Evolutionary conservation across 2,888 invertebrate genomes (phyloP).

Genomic region (Nomada ferruginata): DNA sequence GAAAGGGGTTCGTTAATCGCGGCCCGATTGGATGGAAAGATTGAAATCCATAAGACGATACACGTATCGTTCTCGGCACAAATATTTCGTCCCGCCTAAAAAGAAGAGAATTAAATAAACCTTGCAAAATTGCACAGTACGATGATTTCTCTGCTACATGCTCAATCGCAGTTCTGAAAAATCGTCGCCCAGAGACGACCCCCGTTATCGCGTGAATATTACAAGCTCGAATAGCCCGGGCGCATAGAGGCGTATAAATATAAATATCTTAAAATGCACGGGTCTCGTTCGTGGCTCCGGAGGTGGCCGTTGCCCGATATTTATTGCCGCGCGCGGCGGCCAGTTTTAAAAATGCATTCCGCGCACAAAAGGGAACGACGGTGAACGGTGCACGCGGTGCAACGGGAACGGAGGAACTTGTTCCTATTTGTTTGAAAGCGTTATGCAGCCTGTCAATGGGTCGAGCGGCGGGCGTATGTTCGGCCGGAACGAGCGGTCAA

Average conservation of each 20-base stretch:
- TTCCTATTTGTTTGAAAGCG: slow-evolving; percentile 76
- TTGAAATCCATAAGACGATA: too few species aligned
- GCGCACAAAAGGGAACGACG: slow-evolving; percentile 49
- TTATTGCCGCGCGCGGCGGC: slow-evolving; percentile 60
- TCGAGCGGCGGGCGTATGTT: slow-evolving; percentile 68
- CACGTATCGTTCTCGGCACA: too few species aligned
- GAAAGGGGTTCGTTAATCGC: too few species aligned
- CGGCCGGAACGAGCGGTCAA: slow-evolving; percentile 74
- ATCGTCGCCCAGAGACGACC: too few species aligned
- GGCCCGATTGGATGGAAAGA: too few species aligned
- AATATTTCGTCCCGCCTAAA: too few species aligned
- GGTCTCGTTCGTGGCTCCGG: slow-evolving; percentile 46
- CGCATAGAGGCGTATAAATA: neutral
- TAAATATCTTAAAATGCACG: slow-evolving; percentile 47
- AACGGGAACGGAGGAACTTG: slow-evolving; percentile 66
- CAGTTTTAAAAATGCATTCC: slow-evolving; percentile 71
- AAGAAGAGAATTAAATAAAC: too few species aligned
- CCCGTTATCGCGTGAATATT: neutral
- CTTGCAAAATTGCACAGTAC: too few species aligned
- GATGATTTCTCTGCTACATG: too few species aligned
- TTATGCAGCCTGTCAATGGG: slow-evolving; percentile 74
- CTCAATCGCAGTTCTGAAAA: too few species aligned
- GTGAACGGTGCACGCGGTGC: slow-evolving; percentile 13
- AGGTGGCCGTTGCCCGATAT: slow-evolving; percentile 61
- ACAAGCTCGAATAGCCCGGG: neutral